Base-by-base conservation (phyloP, 2,797 vertebrate species). In the Melanogrammus aeglefinus region DNA sequence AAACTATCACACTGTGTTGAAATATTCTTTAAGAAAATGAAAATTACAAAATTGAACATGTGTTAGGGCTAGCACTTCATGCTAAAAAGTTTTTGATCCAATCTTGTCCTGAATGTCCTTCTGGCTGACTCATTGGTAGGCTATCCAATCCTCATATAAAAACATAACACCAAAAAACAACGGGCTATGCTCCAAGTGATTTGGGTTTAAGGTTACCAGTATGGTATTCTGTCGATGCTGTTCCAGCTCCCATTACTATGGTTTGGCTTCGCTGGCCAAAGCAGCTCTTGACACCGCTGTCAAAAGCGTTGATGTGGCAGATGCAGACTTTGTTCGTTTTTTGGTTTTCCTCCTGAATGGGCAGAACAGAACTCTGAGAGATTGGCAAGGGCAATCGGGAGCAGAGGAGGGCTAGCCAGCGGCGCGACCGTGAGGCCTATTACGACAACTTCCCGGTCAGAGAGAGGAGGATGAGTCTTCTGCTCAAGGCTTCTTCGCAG, bases 151-250 rank as follows among this genome's bases (percentile, higher is more conserved):
- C 82, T 76, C 80, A 51, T 79, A 78, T 84, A 87, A 85, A 87
- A 82, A 87, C 86, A 89, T 77, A 16, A 16, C 41, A 44, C 14
- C 41, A 44, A 51, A 86, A 90, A 90, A 87, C 86, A 85, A 76
- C n/a, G 76, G 38, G 9, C 79, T 76, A 78, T 38, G 82, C 81
- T 80, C 77, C 66, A 79, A 80, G 84, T 89, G 79, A 85, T 86
- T 80, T 71, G 80, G 85, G 47, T 86, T 88, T 89, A 85, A 84
- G 83, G 84, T 90, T 85, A 83, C 87, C 82, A 36, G 82, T 80
- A 81, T 70, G 80, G 81, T 76, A 83, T 21, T 18, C 74, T 81
- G 80, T 76, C 4, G 5, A 21, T 36, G 76, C 79, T 2, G 76
- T 76, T 79, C 80, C 76, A 44, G 41, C 21, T 51, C 47, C 47